Evolutionary conservation across 2,888 invertebrate species (phyloP).

Genomic region (Watsonalla cultraria): DNA sequence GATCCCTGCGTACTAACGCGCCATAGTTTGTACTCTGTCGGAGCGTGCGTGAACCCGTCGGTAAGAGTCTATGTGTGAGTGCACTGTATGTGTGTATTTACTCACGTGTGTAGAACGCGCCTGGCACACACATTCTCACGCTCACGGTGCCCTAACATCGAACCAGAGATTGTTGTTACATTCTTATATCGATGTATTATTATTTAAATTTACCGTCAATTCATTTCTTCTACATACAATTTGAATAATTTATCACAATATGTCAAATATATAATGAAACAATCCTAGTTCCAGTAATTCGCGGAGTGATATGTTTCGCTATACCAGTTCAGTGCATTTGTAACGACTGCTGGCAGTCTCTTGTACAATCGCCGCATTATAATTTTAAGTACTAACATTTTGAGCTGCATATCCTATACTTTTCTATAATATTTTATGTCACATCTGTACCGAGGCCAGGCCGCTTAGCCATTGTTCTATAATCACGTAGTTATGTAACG

Average conservation of each 20-base stretch:
- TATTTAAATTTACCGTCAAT: too few relatives aligned
- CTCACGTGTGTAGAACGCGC: constrained; percentile 23
- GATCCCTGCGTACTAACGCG: too few relatives aligned
- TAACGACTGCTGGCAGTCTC: constrained; percentile 54
- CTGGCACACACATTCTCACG: constrained; percentile 23
- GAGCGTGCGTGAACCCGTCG: too few relatives aligned
- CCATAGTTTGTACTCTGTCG: too few relatives aligned
- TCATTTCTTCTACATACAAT: too few relatives aligned
- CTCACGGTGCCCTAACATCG: constrained; percentile 39
- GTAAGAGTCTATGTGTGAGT: not conserved
- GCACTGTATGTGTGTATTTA: not conserved
- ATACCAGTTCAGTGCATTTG: constrained; percentile 1
- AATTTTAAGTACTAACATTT: constrained; percentile 1
- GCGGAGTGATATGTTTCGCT: not conserved
- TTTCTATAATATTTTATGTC: not conserved
- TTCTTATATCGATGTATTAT: constrained; percentile 2
- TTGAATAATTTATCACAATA: too few relatives aligned
- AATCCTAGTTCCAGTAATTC: not conserved
- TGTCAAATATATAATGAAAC: not conserved
- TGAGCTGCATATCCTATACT: not conserved
- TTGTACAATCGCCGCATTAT: constrained; percentile 19
- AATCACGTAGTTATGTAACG: not conserved
- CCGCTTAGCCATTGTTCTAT: not conserved
- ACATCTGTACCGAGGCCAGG: not conserved
- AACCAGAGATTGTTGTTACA: constrained; percentile 26